These are phyloP conservation scores for Dufourea novaeangliae DNA, from an alignment of 1,140 invertebrate species.

Conservation along the genomic window DNA sequence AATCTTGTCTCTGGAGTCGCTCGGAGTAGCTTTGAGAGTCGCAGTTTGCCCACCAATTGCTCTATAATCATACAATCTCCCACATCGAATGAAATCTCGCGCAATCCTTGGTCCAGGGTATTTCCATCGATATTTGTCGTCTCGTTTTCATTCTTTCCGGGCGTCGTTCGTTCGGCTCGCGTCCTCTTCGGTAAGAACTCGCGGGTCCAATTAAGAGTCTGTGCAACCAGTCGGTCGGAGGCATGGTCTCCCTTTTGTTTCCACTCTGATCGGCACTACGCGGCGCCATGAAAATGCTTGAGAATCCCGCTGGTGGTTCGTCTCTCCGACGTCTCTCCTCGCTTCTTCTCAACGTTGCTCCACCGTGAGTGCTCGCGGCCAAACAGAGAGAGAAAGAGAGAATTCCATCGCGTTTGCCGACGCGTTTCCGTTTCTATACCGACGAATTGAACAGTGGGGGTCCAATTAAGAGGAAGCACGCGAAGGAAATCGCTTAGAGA, in stretches of 20 bases:
- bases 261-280: slow-evolving; percentile 37
- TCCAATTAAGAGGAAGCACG: slow-evolving; percentile 78
- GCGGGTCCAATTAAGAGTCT: slow-evolving; percentile 38
- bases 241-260: slow-evolving; percentile 40
- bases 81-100: no score
- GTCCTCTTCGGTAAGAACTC: slow-evolving; percentile 33
- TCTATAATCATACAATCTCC: no score
- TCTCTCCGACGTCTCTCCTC: neutral
- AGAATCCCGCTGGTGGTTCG: slow-evolving; percentile 41
- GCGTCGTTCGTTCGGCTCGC: neutral
- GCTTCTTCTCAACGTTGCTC: neutral
- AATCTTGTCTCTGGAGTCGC: no score
- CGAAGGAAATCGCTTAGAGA: slow-evolving; percentile 77
- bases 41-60: no score
- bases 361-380: slow-evolving; percentile 21
- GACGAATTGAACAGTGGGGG: slow-evolving; percentile 66
- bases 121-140: slow-evolving; percentile 46
- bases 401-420: slow-evolving; percentile 62
- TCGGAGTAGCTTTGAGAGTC: no score
- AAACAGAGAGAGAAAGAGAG: slow-evolving; percentile 23
- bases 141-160: neutral
- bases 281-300: slow-evolving; percentile 59
- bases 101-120: no score
- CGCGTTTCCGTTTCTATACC: slow-evolving; percentile 69
- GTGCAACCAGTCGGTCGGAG: neutral